Evolutionary conservation across 2,797 vertebrate species (phyloP).

Genomic region (Australoheros facetus): DNA sequence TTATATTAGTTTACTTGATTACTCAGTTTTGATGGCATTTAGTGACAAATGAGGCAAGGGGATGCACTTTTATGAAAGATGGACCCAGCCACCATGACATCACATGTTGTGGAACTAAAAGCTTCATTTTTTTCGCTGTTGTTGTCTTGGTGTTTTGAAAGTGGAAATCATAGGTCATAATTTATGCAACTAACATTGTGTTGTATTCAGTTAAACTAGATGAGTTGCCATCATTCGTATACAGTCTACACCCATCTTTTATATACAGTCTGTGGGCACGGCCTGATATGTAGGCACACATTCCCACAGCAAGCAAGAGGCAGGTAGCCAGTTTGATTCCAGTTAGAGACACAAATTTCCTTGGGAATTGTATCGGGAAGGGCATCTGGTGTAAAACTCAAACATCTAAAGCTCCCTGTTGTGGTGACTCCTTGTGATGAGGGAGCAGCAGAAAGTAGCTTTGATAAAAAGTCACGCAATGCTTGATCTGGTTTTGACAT

Average conservation of each 20-base stretch:
- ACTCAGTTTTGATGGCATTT: background rate
- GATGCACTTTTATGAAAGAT: no score
- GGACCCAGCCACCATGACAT: no score
- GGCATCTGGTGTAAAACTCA: background rate
- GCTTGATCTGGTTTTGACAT: conserved; percentile 6
- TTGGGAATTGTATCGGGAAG: background rate
- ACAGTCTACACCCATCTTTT: background rate
- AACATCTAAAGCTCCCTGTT: background rate
- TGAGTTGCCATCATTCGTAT: no score
- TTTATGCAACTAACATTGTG: no score
- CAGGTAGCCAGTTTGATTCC: background rate
- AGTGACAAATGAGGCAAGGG: background rate
- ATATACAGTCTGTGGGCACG: no score
- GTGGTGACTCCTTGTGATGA: background rate
- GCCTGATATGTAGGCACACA: no score
- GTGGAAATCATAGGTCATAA: no score
- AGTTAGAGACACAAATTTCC: background rate
- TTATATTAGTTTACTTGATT: background rate
- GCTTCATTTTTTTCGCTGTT: no score
- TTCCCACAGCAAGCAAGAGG: no score
- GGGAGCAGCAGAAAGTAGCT: background rate
- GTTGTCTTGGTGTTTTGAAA: no score
- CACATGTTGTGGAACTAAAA: no score
- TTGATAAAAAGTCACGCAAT: background rate
- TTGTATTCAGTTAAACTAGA: no score